phyloP scores from a whole-genome alignment of 2,888 invertebrate species.

The Cetonia aurata region DNA sequence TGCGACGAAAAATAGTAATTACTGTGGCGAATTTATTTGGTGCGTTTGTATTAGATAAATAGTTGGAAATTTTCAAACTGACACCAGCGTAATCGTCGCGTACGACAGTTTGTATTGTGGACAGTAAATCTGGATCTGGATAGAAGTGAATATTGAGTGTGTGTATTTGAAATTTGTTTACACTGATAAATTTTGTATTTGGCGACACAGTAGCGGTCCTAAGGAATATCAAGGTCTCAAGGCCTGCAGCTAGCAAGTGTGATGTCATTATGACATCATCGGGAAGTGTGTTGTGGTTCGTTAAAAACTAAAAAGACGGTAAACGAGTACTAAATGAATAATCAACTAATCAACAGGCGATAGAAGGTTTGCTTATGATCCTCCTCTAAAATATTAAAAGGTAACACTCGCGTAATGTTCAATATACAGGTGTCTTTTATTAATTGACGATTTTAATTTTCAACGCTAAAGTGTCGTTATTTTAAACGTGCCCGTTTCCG shows the following conservation, averaged over 20 bases:
- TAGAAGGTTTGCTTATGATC: slow-evolving; percentile 20
- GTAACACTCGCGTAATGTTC: slow-evolving; percentile 3
- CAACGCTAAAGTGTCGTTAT: too few relatives aligned
- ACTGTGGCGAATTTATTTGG: slow-evolving; percentile 18
- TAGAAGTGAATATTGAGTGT: slow-evolving; percentile 5
- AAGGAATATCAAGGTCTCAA: slow-evolving; percentile 62
- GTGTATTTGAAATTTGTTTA: slow-evolving; percentile 42
- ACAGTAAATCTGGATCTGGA: too few relatives aligned
- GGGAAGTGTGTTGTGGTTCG: slow-evolving; percentile 64
- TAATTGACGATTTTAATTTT: too few relatives aligned
- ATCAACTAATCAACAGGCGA: slow-evolving; percentile 29
- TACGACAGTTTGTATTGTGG: too few relatives aligned
- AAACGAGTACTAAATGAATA: slow-evolving; percentile 28
- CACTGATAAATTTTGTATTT: slow-evolving; percentile 35
- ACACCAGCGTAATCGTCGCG: too few relatives aligned
- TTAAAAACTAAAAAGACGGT: slow-evolving; percentile 46
- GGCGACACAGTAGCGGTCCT: slow-evolving; percentile 37
- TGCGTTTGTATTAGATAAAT: not conserved
- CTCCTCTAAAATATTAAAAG: slow-evolving; percentile 16
- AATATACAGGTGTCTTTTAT: too few relatives aligned
- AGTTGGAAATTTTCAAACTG: not conserved
- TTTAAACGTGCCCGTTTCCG: too few relatives aligned
- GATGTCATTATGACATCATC: slow-evolving; percentile 70
- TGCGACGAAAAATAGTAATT: slow-evolving; percentile 30
- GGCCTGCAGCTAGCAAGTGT: slow-evolving; percentile 65